Evolutionary conservation across 2,797 vertebrate species (phyloP).

Genomic region (Distichodus sexfasciatus): DNA sequence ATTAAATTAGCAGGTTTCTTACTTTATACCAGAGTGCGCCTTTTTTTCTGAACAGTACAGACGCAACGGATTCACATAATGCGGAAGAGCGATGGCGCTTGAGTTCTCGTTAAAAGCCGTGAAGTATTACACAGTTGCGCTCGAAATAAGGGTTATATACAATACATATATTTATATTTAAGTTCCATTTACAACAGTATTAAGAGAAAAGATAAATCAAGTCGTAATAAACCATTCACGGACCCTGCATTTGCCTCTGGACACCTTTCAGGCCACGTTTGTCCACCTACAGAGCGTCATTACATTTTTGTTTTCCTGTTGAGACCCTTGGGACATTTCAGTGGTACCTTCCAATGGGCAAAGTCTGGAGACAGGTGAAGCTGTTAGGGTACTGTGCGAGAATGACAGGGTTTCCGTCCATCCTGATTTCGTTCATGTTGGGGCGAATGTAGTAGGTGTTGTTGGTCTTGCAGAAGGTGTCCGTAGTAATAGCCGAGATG

Average conservation of each 20-base stretch:
- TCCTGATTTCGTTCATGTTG: constrained; percentile 84
- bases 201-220: constrained; percentile 31
- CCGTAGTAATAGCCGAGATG: constrained; percentile 83
- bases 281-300: neutral
- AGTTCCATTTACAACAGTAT: constrained; percentile 37
- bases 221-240: constrained; percentile 17
- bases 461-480: constrained; percentile 94
- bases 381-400: constrained; percentile 90
- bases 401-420: constrained; percentile 91
- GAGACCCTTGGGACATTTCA: constrained; percentile 60
- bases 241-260: constrained; percentile 13
- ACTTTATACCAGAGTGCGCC: constrained; percentile 27
- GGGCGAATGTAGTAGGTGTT: constrained; percentile 87
- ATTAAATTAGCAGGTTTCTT: constrained; percentile 53
- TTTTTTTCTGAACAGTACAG: constrained; percentile 45
- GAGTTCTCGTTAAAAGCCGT: constrained; percentile 37
- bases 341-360: constrained; percentile 89
- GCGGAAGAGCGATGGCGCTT: constrained; percentile 43
- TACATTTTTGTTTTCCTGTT: neutral
- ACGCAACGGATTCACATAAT: constrained; percentile 54
- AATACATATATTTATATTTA: constrained; percentile 20
- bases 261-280: constrained; percentile 21
- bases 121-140: constrained; percentile 35
- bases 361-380: constrained; percentile 88
- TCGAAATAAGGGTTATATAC: constrained; percentile 28